These are phyloP conservation scores for Patella pellucida DNA, from an alignment of 2,888 invertebrate species.

Conservation along the genomic window DNA sequence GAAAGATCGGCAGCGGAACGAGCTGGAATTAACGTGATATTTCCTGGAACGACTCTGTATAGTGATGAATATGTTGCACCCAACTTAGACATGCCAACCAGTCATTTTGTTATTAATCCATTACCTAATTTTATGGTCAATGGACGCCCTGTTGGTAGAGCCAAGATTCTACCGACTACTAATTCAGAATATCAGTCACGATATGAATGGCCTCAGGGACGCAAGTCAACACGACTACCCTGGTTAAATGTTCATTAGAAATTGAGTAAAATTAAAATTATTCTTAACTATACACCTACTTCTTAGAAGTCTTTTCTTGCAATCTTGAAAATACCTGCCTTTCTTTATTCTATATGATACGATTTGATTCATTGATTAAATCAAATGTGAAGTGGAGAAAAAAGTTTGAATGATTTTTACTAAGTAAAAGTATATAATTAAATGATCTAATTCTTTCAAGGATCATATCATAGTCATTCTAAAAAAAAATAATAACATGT, in stretches of 20 bases:
- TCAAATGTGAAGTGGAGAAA: no score
- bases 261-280: conserved; percentile 32
- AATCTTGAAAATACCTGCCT: no score
- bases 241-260: conserved; percentile 54
- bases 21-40: conserved; percentile 69
- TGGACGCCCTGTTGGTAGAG: conserved; percentile 61
- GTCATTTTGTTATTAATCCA: conserved; percentile 67
- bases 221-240: conserved; percentile 60
- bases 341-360: no score
- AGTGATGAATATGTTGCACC: conserved; percentile 59
- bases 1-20: conserved; percentile 21
- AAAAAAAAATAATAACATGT: no score
- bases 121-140: conserved; percentile 63
- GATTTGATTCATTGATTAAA: no score
- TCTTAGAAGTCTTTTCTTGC: no score
- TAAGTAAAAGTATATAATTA: no score
- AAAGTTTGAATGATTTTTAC: no score
- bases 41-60: conserved; percentile 68
- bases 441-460: no score
- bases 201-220: conserved; percentile 68
- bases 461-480: no score
- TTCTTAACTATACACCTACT: no score
- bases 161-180: conserved; percentile 40
- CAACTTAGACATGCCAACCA: conserved; percentile 47
- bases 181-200: conserved; percentile 67